These are phyloP conservation scores for Aphis craccivora DNA, from an alignment of 1,140 invertebrate genomes.

Conservation along the genomic window DNA sequence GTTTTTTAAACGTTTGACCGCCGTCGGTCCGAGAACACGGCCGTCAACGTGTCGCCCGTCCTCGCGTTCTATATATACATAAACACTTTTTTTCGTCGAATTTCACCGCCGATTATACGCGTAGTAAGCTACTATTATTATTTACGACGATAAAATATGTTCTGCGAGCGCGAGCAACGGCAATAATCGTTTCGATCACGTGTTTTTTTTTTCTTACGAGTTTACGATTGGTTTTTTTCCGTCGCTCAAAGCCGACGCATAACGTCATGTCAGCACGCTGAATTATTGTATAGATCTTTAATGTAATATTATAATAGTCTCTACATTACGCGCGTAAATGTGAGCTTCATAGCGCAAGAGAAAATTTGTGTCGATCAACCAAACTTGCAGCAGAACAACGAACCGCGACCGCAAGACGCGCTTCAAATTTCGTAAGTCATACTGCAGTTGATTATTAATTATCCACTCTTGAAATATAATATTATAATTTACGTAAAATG, in stretches of 20 bases:
- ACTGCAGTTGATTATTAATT: neutral
- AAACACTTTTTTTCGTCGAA: neutral
- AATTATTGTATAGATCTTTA: too few species aligned
- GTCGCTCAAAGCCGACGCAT: neutral
- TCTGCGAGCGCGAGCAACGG: neutral
- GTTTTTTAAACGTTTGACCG: constrained; percentile 49
- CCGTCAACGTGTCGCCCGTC: neutral
- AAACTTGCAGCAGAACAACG: too few species aligned
- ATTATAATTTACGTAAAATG: neutral
- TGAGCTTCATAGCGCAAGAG: neutral
- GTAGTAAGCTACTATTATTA: neutral
- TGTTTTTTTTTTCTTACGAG: neutral
- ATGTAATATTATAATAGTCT: neutral
- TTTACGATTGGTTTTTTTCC: neutral
- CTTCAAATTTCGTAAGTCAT: neutral
- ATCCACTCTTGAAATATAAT: neutral
- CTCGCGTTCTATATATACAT: neutral
- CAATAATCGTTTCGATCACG: neutral
- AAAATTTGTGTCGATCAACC: neutral
- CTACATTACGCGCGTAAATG: neutral
- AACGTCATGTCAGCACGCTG: neutral
- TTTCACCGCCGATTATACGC: neutral
- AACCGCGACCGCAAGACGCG: neutral
- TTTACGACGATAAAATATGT: neutral
- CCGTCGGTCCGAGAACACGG: constrained; percentile 8